Base-by-base conservation (phyloP, 2,113 vertebrate genomes). In the Jaculus jaculus region DNA sequence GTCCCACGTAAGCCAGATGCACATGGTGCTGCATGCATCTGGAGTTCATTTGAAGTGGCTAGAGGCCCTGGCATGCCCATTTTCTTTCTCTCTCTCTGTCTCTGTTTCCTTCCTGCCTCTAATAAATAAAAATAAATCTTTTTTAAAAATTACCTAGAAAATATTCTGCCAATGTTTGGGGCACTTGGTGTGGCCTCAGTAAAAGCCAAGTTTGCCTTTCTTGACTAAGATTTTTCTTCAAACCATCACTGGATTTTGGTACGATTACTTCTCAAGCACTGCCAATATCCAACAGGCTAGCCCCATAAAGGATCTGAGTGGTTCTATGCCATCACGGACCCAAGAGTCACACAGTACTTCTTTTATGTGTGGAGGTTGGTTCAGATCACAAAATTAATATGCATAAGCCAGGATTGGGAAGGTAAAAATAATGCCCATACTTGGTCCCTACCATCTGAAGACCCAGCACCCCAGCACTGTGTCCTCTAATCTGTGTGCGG, bases 191-290 rank as follows among this genome's bases (percentile, higher is more conserved):
- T 74, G 61, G 23, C 42, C 87, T 71, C 30, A n/a, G 51, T 4
- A 94, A 42, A 79, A 42, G 39, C 51, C 65, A 91, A 47, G 4
- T 61, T 66, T 86, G 65, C 3, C 66, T 42, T 85, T 30, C 37
- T 82, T 94, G 65, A 24, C 78, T 75, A 84, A 71, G 37, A 34
- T 63, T 88, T 87, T 93, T 87, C 68, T 96, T 89, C 84, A 66
- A 80, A 84, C 23, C 10, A 79, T 37, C 54, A 51, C 26, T 3
- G n/a, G 47, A 12, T 73, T 84, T 61, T 23, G 32, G 83, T 87
- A n/a, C 28, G 26, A 26, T 91, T 81, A 21, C n/a, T 75, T 89
- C 54, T 65, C 16, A 73, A 47, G 17, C 42, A 75, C 3, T 28
- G 7, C 24, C 39, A 5, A 30, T 61, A 89, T 63, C 75, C 65